These are phyloP conservation scores for Chondrilla cf. caribensis DNA, from an alignment of 37 sponge, comb jelly and placozoan genomes.

Conservation along the genomic window DNA sequence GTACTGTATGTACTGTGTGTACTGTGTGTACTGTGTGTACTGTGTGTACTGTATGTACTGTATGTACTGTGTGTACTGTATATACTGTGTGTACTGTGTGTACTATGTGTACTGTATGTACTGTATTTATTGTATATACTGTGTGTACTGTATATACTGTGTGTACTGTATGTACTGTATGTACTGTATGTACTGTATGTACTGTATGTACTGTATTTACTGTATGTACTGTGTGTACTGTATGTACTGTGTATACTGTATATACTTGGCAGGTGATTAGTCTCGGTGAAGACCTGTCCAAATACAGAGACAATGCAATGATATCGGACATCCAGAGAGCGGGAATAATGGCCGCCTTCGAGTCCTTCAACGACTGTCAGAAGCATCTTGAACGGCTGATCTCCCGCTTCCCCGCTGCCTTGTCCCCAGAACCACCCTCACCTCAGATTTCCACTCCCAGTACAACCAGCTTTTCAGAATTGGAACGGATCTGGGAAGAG, in stretches of 20 bases:
- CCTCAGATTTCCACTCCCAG: neutral
- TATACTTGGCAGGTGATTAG: conserved; percentile 52
- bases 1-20: too few species aligned
- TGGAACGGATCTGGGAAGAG: conserved; percentile 13
- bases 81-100: too few species aligned
- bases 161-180: conserved; percentile 31
- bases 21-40: neutral
- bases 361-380: conserved; percentile 55
- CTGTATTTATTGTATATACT: too few species aligned
- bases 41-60: too few species aligned
- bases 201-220: too few species aligned
- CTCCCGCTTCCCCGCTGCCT: neutral
- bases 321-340: conserved; percentile 54
- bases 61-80: too few species aligned
- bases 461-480: neutral
- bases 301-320: neutral
- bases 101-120: too few species aligned
- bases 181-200: neutral
- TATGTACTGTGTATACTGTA: neutral
- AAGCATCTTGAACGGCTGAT: conserved; percentile 22
- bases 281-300: conserved; percentile 61
- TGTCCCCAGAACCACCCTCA: conserved; percentile 1
- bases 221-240: too few species aligned
- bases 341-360: conserved; percentile 88
- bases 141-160: too few species aligned